Evolutionary conservation across 2,797 vertebrate genomes (phyloP).

Genomic region (Sebastes glaucus): DNA sequence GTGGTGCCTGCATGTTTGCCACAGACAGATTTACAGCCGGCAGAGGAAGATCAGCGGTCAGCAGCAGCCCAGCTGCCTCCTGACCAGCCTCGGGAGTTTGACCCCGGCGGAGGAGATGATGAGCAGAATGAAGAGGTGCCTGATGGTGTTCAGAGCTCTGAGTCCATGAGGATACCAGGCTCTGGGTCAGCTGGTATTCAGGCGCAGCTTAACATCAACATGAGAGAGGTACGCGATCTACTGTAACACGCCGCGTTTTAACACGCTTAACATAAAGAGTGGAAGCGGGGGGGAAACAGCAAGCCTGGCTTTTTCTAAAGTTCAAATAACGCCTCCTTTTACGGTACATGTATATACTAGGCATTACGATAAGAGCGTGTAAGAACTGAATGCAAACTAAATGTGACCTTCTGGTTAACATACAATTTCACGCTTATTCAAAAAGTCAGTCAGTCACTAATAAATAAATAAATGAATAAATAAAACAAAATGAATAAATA

Average conservation of each 20-base stretch:
- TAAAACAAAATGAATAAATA: no score
- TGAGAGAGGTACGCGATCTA: conserved; percentile 40
- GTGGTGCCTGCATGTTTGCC: neutral
- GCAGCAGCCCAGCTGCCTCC: neutral
- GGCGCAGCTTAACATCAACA: neutral
- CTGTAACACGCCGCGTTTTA: neutral
- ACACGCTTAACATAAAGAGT: neutral
- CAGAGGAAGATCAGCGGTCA: neutral
- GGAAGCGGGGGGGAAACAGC: neutral
- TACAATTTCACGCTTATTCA: no score
- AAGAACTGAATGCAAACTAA: no score
- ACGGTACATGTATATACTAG: no score
- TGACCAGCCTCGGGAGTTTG: conserved; percentile 15
- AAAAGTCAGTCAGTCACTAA: no score
- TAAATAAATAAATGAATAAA: no score
- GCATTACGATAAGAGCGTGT: no score
- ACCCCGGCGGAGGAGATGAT: neutral
- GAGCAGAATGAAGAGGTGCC: neutral
- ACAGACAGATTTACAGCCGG: neutral
- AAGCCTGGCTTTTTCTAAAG: neutral
- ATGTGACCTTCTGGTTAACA: no score
- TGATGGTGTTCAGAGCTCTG: neutral
- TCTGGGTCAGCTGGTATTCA: conserved; percentile 23
- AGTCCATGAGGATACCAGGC: conserved; percentile 5
- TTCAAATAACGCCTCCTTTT: no score